Conservation (phyloP, 2,113 vertebrate genomes). For the Trogon melanurus region DNA sequence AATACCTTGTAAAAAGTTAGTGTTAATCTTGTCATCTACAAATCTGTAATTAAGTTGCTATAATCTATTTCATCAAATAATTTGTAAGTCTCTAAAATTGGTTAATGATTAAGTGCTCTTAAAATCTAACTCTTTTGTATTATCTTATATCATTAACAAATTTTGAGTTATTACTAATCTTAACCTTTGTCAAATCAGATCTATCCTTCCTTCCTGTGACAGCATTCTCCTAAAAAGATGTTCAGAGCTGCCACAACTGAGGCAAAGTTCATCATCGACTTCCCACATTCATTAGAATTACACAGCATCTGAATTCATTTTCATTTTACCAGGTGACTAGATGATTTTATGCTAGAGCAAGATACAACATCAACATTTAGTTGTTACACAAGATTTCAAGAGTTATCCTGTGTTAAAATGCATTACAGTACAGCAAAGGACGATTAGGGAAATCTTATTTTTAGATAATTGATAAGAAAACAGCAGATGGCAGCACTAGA, state of each 20-base stretch:
- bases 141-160: too few species aligned
- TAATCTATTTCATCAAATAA: too few species aligned
- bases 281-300: background rate
- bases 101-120: too few species aligned
- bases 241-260: background rate
- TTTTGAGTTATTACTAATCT: too few species aligned
- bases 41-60: too few species aligned
- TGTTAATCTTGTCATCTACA: too few species aligned
- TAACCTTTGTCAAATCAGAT: too few species aligned
- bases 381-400: background rate
- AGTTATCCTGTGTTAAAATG: background rate
- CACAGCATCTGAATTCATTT: background rate
- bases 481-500: slow-evolving; percentile 77
- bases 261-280: background rate
- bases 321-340: background rate
- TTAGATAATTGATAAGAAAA: slow-evolving; percentile 46
- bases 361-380: background rate
- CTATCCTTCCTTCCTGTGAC: too few species aligned
- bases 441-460: background rate
- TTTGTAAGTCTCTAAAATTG: too few species aligned
- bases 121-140: too few species aligned
- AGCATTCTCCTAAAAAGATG: background rate
- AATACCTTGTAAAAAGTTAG: too few species aligned
- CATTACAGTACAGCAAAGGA: background rate
- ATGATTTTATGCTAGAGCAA: background rate